A percentile compares a stretch with the other conserved stretches of the same genome.
phyloP scores from a whole-genome alignment of 2,113 vertebrate species.

The Xiphophorus couchianus region DNA sequence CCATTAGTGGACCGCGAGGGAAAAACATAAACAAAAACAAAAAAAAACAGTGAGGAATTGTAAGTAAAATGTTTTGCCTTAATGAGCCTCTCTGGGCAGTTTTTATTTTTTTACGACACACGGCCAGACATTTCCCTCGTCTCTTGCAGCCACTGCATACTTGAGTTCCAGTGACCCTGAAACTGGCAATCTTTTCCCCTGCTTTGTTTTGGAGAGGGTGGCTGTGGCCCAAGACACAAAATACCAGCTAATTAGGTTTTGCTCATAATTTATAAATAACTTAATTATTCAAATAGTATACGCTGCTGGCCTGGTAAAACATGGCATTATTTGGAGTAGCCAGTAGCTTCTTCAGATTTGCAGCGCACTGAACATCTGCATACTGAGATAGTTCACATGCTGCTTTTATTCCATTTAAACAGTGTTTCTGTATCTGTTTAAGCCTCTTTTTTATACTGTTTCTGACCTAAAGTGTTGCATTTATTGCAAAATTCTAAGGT shows the following conservation, averaged over 20 bases:
- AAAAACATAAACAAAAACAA: constrained; percentile 35
- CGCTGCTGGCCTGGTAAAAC: background rate
- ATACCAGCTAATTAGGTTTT: constrained; percentile 54
- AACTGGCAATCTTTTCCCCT: constrained; percentile 34
- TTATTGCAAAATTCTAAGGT: background rate
- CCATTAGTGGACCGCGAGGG: constrained; percentile 44
- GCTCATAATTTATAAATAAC: constrained; percentile 32
- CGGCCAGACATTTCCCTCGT: constrained; percentile 62
- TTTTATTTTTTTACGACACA: constrained; percentile 19
- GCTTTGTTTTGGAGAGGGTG: constrained; percentile 10
- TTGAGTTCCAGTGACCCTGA: constrained; percentile 49
- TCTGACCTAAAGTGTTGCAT: background rate
- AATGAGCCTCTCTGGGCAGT: constrained; percentile 67
- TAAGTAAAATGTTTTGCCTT: constrained; percentile 50
- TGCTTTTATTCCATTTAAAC: too few species aligned
- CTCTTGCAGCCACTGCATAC: constrained; percentile 20
- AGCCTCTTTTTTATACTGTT: background rate
- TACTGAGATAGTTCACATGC: background rate
- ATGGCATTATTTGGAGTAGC: background rate
- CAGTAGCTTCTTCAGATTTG: background rate
- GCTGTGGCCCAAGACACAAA: constrained; percentile 10
- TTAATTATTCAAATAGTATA: constrained; percentile 17
- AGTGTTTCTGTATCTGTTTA: background rate
- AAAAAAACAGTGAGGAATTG: constrained; percentile 21
- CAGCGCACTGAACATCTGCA: background rate